phyloP scores from a whole-genome alignment of 64 coral and sea anemone genomes.

The Hydrozoanthus tunicans region DNA sequence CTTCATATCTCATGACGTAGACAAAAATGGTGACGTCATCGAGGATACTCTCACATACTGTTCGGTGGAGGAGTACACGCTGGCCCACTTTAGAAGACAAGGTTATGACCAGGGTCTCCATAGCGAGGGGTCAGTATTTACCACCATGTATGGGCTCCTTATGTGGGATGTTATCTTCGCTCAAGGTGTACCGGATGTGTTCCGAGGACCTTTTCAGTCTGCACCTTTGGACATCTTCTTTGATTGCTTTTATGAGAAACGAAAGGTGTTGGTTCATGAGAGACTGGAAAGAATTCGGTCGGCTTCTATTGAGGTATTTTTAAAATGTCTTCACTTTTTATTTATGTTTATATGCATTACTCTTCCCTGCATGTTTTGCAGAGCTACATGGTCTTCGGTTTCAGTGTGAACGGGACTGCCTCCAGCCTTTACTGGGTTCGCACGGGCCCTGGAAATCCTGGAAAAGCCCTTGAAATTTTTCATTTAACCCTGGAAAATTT shows the following conservation, averaged over 20 bases:
- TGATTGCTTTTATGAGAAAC: conserved; percentile 78
- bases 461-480: too few species aligned
- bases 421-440: too few species aligned
- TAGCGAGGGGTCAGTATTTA: conserved; percentile 82
- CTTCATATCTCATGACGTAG: conserved; percentile 80
- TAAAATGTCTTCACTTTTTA: too few species aligned
- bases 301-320: conserved; percentile 68
- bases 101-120: conserved; percentile 95
- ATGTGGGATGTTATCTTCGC: conserved; percentile 93
- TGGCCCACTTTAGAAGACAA: conserved; percentile 80
- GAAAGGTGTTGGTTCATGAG: conserved; percentile 70
- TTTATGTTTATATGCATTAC: too few species aligned
- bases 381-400: too few species aligned
- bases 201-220: conserved; percentile 86
- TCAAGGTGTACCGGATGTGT: conserved; percentile 80
- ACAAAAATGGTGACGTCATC: conserved; percentile 64
- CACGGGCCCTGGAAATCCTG: too few species aligned
- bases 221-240: conserved; percentile 86
- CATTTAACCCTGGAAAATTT: too few species aligned
- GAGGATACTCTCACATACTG: conserved; percentile 68
- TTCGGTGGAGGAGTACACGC: conserved; percentile 81
- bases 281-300: conserved; percentile 67
- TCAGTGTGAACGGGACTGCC: too few species aligned
- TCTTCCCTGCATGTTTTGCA: too few species aligned
- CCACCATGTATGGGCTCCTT: conserved; percentile 69